Evolutionary conservation across 2,797 vertebrate species (phyloP).

Genomic region (Coilia nasus): DNA sequence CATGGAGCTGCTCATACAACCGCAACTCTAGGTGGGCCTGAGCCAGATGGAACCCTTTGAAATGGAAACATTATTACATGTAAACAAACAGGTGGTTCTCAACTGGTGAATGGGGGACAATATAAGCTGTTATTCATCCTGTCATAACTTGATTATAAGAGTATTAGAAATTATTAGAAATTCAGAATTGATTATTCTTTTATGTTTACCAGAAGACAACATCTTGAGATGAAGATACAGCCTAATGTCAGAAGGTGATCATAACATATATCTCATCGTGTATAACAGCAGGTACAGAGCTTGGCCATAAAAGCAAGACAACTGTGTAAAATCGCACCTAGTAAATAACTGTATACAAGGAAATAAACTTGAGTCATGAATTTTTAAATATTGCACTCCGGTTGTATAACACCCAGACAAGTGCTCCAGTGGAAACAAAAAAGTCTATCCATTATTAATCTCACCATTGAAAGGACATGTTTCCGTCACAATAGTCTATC

Average conservation of each 20-base stretch:
- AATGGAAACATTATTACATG: neutral
- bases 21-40: neutral
- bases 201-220: neutral
- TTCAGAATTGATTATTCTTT: too few relatives aligned
- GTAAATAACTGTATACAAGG: neutral
- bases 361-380: neutral
- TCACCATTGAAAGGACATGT: neutral
- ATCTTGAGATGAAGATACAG: neutral
- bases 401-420: constrained; percentile 2
- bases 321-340: neutral
- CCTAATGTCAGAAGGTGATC: neutral
- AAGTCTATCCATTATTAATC: constrained; percentile 6
- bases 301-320: neutral
- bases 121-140: neutral
- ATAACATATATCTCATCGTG: neutral
- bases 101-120: neutral
- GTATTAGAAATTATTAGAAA: too few relatives aligned
- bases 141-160: too few relatives aligned
- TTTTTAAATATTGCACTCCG: neutral
- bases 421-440: neutral
- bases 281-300: neutral
- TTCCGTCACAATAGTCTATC: neutral
- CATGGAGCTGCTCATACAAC: neutral
- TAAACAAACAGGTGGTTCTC: constrained; percentile 18
- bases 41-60: neutral